A percentile compares a stretch with the other conserved stretches of the same genome.
Evolutionary conservation across 2,888 invertebrate genomes (phyloP).

Genomic region (Diachrysia chrysitis): DNA sequence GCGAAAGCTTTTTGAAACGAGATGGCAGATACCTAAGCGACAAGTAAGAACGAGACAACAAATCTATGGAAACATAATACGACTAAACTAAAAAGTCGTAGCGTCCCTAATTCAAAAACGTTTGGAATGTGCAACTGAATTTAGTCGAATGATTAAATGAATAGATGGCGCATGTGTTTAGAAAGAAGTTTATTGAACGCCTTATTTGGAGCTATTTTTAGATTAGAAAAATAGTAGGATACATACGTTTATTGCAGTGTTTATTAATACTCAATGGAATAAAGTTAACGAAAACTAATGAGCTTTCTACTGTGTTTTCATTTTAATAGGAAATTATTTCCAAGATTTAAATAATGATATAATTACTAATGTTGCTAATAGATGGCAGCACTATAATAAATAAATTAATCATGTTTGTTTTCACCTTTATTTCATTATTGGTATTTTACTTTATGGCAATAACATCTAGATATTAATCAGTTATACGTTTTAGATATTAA

Average conservation of each 20-base stretch:
- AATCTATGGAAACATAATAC: slow-evolving; percentile 58
- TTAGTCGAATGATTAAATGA: slow-evolving; percentile 56
- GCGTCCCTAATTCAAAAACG: slow-evolving; percentile 28
- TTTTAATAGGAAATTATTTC: not conserved
- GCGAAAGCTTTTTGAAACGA: slow-evolving; percentile 67
- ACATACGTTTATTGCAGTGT: slow-evolving; percentile 20
- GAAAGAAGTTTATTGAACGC: slow-evolving; percentile 84
- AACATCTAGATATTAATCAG: no score
- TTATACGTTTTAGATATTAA: no score
- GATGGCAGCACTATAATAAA: slow-evolving; percentile 57
- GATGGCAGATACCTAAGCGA: slow-evolving; percentile 48
- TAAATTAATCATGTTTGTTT: slow-evolving; percentile 8
- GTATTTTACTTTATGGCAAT: no score
- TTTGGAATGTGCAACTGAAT: slow-evolving; percentile 50
- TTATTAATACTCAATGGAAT: slow-evolving; percentile 17
- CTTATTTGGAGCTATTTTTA: slow-evolving; percentile 80
- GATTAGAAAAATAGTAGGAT: slow-evolving; percentile 54
- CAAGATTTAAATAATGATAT: not conserved
- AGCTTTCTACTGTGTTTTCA: not conserved
- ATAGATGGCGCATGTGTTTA: slow-evolving; percentile 84
- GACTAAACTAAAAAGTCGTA: slow-evolving; percentile 62
- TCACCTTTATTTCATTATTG: no score
- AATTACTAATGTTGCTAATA: not conserved
- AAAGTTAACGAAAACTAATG: slow-evolving; percentile 2
- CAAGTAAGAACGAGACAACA: slow-evolving; percentile 63